Percentiles rank a stretch among this genome's conserved stretches.
These are phyloP conservation scores for Conger conger DNA, from an alignment of 2,113 vertebrate species.

Conservation along the genomic window DNA sequence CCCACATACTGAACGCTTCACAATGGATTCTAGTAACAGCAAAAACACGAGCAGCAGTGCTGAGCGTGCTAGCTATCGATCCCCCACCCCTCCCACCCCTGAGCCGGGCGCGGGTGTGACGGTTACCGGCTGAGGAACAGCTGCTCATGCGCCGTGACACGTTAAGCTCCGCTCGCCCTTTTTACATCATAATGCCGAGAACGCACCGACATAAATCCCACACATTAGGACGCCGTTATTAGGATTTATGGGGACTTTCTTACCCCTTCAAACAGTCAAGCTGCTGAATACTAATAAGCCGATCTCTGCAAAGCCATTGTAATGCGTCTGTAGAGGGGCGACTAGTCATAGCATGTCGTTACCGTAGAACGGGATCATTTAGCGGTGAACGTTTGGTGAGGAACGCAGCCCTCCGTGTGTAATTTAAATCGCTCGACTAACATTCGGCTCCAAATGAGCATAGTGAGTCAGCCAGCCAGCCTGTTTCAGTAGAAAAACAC, in stretches of 20 bases:
- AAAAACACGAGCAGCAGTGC: not conserved
- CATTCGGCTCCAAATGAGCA: not conserved
- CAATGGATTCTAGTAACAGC: not conserved
- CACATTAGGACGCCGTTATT: not conserved
- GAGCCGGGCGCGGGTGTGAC: conserved; percentile 24
- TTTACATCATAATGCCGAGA: not conserved
- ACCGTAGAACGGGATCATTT: not conserved
- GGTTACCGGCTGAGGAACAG: conserved; percentile 34
- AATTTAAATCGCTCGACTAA: not conserved
- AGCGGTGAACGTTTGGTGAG: not conserved
- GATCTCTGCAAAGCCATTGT: not conserved
- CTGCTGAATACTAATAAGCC: not conserved
- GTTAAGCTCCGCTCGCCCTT: not conserved
- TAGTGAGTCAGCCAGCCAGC: not conserved
- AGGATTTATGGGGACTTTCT: conserved; percentile 21
- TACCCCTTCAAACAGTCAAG: not conserved
- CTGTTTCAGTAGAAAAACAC: not conserved
- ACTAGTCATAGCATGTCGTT: not conserved
- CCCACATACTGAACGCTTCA: not conserved
- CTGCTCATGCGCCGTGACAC: not conserved
- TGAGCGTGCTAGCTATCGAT: conserved; percentile 24
- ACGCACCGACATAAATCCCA: not conserved
- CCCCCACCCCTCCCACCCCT: not conserved
- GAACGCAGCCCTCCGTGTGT: not conserved
- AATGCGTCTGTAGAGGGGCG: not conserved